Evolutionary conservation across 64 coral and sea anemone genomes (phyloP).

Genomic region (Actinia tenebrosa): DNA sequence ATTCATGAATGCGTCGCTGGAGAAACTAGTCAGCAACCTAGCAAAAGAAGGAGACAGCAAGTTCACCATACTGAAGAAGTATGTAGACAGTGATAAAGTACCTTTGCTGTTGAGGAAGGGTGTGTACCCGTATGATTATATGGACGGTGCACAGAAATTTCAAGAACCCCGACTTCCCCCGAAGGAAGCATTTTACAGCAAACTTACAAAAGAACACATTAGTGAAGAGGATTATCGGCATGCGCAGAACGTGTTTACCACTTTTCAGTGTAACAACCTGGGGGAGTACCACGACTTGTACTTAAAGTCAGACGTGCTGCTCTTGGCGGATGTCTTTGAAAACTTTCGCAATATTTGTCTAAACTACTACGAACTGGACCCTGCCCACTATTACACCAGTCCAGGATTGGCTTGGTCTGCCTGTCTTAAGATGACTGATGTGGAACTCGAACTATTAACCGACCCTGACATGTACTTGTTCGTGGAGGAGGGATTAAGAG

Average conservation of each 20-base stretch:
- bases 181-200: not conserved
- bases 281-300: no score
- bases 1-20: constrained; percentile 49
- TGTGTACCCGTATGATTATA: not conserved
- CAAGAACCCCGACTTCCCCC: not conserved
- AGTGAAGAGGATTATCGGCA: not conserved
- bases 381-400: no score
- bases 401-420: no score
- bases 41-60: constrained; percentile 26
- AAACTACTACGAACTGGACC: no score
- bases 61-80: constrained; percentile 16
- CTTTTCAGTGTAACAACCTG: no score
- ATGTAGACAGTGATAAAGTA: constrained; percentile 1
- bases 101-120: constrained; percentile 15
- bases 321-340: no score
- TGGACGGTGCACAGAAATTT: not conserved
- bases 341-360: no score
- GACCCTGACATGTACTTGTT: no score
- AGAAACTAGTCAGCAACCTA: constrained; percentile 29
- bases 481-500: no score
- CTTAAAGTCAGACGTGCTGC: no score
- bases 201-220: not conserved
- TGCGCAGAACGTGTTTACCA: not conserved
- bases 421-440: no score
- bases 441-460: no score